Evolutionary conservation across 1,140 invertebrate species (phyloP), one percentile per base, ranked within the genome.

Genomic region (Pachypsylla venusta): DNA sequence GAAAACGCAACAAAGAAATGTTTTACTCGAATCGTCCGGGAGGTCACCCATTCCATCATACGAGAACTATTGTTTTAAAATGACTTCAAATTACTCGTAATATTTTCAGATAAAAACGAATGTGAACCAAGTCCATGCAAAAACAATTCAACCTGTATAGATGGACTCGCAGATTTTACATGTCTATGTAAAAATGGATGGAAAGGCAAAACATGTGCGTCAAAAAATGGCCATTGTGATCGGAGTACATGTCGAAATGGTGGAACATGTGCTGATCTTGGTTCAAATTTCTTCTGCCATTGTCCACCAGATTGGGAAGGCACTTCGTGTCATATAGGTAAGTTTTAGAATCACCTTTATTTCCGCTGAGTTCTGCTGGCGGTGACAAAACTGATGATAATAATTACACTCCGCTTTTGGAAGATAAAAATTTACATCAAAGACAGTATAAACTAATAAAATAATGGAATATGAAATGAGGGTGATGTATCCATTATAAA

Each of bases 41-140:
- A n/a, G n/a, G n/a, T n/a, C n/a, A n/a, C n/a, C n/a, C n/a, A n/a
- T n/a, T n/a, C n/a, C n/a, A n/a, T n/a, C n/a, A n/a, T n/a, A n/a
- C n/a, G n/a, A n/a, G n/a, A n/a, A n/a, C n/a, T n/a, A n/a, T n/a
- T n/a, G n/a, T n/a, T n/a, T n/a, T n/a, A n/a, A n/a, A n/a, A n/a
- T n/a, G n/a, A n/a, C n/a, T n/a, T n/a, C n/a, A n/a, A n/a, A n/a
- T n/a, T n/a, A n/a, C n/a, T n/a, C n/a, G n/a, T n/a, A n/a, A n/a
- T n/a, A n/a, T n/a, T n/a, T 74, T 26, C 72, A 83, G 86, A 92
- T 69, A 82, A 89, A 19, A 80, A 93, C 69, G 89, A 93, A 66
- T 92, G 89, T 69, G 73, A 73, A 56, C 76, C 76, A 40, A 76
- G 78, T 66, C 84, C 85, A 25, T 90, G 87, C 65, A 77, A 78